These are phyloP conservation scores for Galendromus occidentalis DNA, from an alignment of 1,140 invertebrate species.

Conservation along the genomic window DNA sequence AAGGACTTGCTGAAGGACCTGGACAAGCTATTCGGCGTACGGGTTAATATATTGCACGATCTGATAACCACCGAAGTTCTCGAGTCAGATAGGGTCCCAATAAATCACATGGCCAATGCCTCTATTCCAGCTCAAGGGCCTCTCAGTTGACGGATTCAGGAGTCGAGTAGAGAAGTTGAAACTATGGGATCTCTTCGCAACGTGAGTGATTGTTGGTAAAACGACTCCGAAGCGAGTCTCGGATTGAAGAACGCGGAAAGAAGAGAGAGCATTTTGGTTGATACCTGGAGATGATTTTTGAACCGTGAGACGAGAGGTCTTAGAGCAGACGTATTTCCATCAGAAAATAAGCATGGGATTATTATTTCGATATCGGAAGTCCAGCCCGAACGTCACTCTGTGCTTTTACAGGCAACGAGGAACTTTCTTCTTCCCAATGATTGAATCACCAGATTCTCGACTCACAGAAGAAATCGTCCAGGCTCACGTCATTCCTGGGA, in stretches of 20 bases:
- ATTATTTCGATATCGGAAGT: too few relatives aligned
- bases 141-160: background rate
- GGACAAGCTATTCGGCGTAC: background rate
- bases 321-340: too few relatives aligned
- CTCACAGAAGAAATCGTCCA: constrained; percentile 48
- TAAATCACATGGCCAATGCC: background rate
- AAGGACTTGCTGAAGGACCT: background rate
- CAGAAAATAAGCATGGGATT: too few relatives aligned
- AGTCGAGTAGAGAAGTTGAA: background rate
- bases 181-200: background rate
- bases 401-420: background rate
- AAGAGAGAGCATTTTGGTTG: too few relatives aligned
- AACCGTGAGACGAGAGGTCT: too few relatives aligned
- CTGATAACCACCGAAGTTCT: background rate
- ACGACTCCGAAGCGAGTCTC: too few relatives aligned
- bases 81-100: background rate
- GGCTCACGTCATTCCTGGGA: constrained; percentile 66
- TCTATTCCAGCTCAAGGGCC: background rate
- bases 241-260: too few relatives aligned
- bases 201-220: background rate
- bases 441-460: background rate
- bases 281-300: too few relatives aligned
- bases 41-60: background rate
- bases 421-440: constrained; percentile 2
- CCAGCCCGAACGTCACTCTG: too few relatives aligned